Conservation (phyloP, 2,888 invertebrate species). For the Zygaena filipendulae region DNA sequence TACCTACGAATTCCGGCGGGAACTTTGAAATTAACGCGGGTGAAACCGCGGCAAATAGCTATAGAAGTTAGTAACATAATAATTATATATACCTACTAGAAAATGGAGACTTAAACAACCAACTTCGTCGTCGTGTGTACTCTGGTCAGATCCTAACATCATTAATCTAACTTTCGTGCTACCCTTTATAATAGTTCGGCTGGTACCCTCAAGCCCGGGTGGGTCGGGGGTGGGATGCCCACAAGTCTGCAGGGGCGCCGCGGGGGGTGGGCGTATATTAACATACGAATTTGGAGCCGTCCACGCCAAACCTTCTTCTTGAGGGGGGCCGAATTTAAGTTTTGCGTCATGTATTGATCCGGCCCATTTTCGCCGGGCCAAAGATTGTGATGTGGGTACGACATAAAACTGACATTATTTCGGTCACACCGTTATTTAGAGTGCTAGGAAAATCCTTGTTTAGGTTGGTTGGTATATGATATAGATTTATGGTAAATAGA, state of each 20-base stretch:
- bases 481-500: too few species aligned
- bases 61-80: too few species aligned
- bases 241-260: conserved; percentile 14
- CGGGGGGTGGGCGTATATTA: conserved; percentile 41
- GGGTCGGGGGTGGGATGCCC: conserved; percentile 27
- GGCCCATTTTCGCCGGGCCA: conserved; percentile 36
- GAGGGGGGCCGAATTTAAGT: conserved; percentile 62
- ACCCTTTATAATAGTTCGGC: conserved; percentile 69
- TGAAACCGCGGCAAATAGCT: too few species aligned
- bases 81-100: too few species aligned
- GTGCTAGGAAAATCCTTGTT: too few species aligned
- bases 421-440: too few species aligned
- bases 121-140: conserved; percentile 26
- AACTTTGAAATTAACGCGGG: too few species aligned
- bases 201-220: conserved; percentile 43
- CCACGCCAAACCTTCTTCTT: conserved; percentile 57
- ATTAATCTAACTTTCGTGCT: conserved; percentile 70
- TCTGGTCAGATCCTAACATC: conserved; percentile 67
- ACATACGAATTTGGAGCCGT: conserved; percentile 64
- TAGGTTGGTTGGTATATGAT: too few species aligned
- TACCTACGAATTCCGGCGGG: too few species aligned
- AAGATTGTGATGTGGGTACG: too few species aligned
- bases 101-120: too few species aligned
- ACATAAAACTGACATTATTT: conserved; percentile 41
- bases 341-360: conserved; percentile 63